Evolutionary conservation across 1,140 invertebrate species (phyloP), one percentile per base, ranked within the genome.

Genomic region (Scaptomyza hsui): DNA sequence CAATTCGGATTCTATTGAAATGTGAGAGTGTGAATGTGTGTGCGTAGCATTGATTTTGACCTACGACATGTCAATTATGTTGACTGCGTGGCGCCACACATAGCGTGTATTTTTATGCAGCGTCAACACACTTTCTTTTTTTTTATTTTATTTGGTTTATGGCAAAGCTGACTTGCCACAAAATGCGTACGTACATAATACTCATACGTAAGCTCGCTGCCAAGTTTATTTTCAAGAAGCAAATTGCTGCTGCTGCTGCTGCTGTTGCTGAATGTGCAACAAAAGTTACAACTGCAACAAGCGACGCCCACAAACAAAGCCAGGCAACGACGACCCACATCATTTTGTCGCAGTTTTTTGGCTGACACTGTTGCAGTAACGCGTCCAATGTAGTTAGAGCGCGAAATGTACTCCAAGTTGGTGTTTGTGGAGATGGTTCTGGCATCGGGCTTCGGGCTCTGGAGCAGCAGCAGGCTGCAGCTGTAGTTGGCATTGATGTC

Each of bases 291-390:
- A 59, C 77, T 67, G 62, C 62, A 49, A 41, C 45, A n/a, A n/a
- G n/a, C 24, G 9, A 62, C 71, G 60, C 64, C 60, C 61, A 68
- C 63, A 76, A 77, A 37, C n/a, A 37, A 37, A 37, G 26, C 32
- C 72, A 68, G 52, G 71, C 67, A 60, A 59, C 48, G 42, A 48
- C 80, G 44, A 65, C 80, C 81, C 80, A 85, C 81, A 85, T 85
- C 81, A 77, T 86, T 83, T 83, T 72, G 72, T 62, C 62, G 61
- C 64, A 74, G 57, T 86, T 85, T 85, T 85, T 81, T 75, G 81
- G 81, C 80, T 83, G 79, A 68, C 75, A 64, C 71, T 47, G 26
- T 55, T 48, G 52, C 78, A 71, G 73, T n/a, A 37, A 69, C 73
- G 73, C 78, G 69, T 75, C 32, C 57, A 77, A 76, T 71, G 41